A percentile compares a stretch with the other conserved stretches of the same genome.
These are phyloP conservation scores for Poicephalus gulielmi DNA, from an alignment of 2,113 vertebrate genomes.

Conservation along the genomic window DNA sequence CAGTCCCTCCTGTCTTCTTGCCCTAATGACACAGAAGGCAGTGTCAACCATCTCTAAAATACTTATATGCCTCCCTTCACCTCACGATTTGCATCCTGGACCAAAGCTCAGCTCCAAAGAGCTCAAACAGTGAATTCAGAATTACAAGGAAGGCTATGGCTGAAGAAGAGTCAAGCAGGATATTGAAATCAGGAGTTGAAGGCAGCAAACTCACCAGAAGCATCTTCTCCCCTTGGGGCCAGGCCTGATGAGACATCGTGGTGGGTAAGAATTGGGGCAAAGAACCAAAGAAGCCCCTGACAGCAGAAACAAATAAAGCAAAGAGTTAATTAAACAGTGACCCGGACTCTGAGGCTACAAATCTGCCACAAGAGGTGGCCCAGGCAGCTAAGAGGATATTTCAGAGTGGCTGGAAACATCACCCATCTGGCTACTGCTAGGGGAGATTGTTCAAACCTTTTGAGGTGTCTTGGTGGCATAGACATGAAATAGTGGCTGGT, in stretches of 20 bases:
- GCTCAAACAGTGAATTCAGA: background rate
- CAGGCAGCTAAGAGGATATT: constrained; percentile 50
- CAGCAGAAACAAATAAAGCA: background rate
- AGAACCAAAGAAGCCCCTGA: background rate
- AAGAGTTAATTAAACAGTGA: constrained; percentile 47
- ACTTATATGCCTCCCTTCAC: background rate
- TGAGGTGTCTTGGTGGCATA: background rate
- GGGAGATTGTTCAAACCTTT: background rate
- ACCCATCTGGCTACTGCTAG: background rate
- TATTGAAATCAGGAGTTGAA: background rate
- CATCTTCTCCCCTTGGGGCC: background rate
- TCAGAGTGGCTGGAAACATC: background rate
- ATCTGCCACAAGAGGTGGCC: constrained; percentile 39
- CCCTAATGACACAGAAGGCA: background rate
- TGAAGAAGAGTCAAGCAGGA: background rate
- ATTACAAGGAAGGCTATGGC: background rate
- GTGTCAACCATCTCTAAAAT: background rate
- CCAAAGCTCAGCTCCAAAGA: background rate
- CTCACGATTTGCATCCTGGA: background rate
- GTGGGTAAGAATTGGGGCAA: background rate
- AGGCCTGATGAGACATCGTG: background rate
- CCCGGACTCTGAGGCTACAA: constrained; percentile 6
- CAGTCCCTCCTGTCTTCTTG: background rate
- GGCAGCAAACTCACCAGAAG: background rate
- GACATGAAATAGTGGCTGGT: background rate